Evolutionary conservation across 2,113 vertebrate genomes (phyloP).

Genomic region (Rhegmatorhina hoffmannsi): DNA sequence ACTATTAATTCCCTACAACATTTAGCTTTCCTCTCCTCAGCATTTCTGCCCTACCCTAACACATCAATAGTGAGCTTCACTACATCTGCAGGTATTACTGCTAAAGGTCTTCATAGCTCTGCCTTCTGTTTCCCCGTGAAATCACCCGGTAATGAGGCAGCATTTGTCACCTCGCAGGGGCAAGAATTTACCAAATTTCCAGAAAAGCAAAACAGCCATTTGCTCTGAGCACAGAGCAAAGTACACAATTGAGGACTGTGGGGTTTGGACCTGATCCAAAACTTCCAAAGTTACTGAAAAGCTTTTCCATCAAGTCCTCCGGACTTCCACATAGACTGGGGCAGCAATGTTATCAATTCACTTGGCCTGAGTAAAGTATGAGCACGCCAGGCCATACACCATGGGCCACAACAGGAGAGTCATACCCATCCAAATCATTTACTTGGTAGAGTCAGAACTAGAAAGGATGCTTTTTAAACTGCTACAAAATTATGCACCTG

Average conservation of each 20-base stretch:
- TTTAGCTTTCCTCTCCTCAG: background rate
- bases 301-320: background rate
- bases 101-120: background rate
- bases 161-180: background rate
- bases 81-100: background rate
- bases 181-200: background rate
- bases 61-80: background rate
- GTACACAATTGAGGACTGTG: accelerated
- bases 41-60: background rate
- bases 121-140: background rate
- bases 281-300: background rate
- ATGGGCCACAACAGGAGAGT: background rate
- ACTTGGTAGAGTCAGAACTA: background rate
- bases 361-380: background rate
- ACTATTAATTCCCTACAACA: background rate
- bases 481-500: background rate
- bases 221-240: background rate
- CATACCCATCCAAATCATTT: background rate
- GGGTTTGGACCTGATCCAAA: background rate
- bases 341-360: background rate
- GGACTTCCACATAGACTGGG: background rate
- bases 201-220: background rate
- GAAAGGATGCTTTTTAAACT: background rate
- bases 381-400: background rate
- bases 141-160: background rate